Base-by-base conservation (phyloP, 2,888 invertebrate genomes). In the Trachelus tabidus region DNA sequence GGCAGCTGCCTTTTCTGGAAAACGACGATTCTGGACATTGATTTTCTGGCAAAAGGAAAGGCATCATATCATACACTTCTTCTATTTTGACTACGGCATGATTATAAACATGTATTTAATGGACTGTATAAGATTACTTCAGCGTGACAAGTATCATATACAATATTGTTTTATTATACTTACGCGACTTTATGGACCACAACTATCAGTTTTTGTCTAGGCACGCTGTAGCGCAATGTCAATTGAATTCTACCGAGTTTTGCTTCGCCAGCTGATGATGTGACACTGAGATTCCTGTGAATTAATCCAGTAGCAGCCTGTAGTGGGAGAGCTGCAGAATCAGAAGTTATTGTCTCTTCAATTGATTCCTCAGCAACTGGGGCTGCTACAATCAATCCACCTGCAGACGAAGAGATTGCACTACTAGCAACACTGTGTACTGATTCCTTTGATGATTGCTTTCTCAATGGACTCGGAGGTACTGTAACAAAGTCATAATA, bases 181-280 rank as follows among this genome's bases (percentile, higher is more conserved):
- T 94, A 97, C 97, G 95, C 95, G 83, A 98, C 96, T 93, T 97
- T 97, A 91, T 98, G 98, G 1, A 98, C 95, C 15, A 97, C 96
- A 56, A 98, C 94, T 77, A 95, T 94, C 31, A 98, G 93, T 80
- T 95, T 95, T 92, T 98, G 97, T 76, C 97, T 94, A 86, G 95
- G 96, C 76, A 95, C 94, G 87, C 97, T 97, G 92, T 98, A 98
- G 77, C 96, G 94, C 71, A 98, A 92, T 0, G 98, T 97, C 75
- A 98, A 90, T 89, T 98, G 95, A 81, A 98, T 96, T 81, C 96
- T 94, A 0, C 97, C 97, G 77, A 97, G 92, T 15, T 95, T 95
- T 69, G 94, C 93, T 82, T 95, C 96, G 1, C 96, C 96, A n/a
- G 94, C 93, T 1, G 95, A 94, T 88, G 94, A 93, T 11, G 93